phyloP scores from a whole-genome alignment of 2,888 invertebrate genomes.

The Drosophila koepferae region DNA sequence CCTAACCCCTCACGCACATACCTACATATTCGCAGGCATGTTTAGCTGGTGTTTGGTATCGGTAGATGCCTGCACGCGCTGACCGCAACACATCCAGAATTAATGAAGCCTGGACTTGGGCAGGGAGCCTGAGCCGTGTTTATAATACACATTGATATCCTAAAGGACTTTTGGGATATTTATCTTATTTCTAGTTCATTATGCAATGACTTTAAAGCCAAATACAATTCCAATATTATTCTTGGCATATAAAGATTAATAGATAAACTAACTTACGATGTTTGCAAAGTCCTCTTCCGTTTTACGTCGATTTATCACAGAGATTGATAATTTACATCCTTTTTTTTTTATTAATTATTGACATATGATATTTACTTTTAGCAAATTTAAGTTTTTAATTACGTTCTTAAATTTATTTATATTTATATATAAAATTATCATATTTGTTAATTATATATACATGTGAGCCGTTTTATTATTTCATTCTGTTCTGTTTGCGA shows the following conservation, averaged over 20 bases:
- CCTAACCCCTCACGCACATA: constrained; percentile 3
- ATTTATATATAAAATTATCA: too few species aligned
- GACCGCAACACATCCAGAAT: constrained; percentile 36
- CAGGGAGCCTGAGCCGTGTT: not conserved
- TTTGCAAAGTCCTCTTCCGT: too few species aligned
- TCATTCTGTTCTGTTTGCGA: too few species aligned
- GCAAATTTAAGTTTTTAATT: too few species aligned
- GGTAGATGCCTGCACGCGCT: constrained; percentile 24
- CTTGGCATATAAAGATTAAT: not conserved
- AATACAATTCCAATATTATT: not conserved
- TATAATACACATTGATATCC: not conserved
- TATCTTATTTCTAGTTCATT: constrained; percentile 9
- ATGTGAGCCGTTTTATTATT: too few species aligned
- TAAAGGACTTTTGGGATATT: not conserved
- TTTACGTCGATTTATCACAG: too few species aligned
- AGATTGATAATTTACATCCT: too few species aligned
- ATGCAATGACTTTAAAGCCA: not conserved
- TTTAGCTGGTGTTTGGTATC: constrained; percentile 3
- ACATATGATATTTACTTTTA: too few species aligned
- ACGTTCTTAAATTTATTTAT: too few species aligned
- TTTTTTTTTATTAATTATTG: too few species aligned
- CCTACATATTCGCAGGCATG: constrained; percentile 1
- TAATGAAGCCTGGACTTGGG: constrained; percentile 26
- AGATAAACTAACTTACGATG: not conserved
- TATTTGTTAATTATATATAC: too few species aligned